A percentile compares a stretch with the other conserved stretches of the same genome.
Evolutionary conservation across 2,888 invertebrate species (phyloP).

Genomic region (Aproaerema taeniolella): DNA sequence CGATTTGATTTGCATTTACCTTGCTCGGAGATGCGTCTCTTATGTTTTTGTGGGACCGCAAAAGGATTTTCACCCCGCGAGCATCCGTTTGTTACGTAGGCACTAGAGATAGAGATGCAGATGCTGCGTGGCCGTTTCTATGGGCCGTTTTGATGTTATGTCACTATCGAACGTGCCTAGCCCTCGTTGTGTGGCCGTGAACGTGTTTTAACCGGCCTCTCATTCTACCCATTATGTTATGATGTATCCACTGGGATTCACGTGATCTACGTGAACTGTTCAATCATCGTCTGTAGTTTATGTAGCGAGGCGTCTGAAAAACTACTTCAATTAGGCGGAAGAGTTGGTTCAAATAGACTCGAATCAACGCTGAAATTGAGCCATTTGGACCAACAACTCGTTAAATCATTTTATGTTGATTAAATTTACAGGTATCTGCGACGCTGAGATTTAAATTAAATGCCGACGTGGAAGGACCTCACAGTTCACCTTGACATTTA

Average conservation of each 20-base stretch:
- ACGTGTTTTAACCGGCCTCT: conserved; percentile 51
- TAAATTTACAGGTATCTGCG: neutral
- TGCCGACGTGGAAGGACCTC: too few species aligned
- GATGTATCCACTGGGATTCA: conserved; percentile 30
- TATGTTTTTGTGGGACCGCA: conserved; percentile 57
- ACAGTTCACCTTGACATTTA: too few species aligned
- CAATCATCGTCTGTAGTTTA: conserved; percentile 9
- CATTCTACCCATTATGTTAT: conserved; percentile 41
- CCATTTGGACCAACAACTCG: too few species aligned
- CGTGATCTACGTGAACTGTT: conserved; percentile 27
- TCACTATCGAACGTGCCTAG: conserved; percentile 67
- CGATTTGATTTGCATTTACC: conserved; percentile 61
- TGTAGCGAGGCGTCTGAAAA: conserved; percentile 1
- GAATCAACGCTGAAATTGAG: too few species aligned
- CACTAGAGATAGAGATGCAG: conserved; percentile 70
- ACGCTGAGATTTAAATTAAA: neutral
- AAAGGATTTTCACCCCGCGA: conserved; percentile 70
- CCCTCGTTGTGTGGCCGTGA: conserved; percentile 65
- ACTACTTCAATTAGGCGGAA: conserved; percentile 3
- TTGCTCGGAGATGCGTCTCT: conserved; percentile 47
- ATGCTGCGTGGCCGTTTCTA: conserved; percentile 66
- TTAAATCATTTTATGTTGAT: neutral
- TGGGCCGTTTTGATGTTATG: conserved; percentile 63
- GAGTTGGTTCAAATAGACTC: too few species aligned
- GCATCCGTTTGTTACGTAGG: conserved; percentile 58